Conservation (phyloP, 2,797 vertebrate species). For the Avahi laniger region DNA sequence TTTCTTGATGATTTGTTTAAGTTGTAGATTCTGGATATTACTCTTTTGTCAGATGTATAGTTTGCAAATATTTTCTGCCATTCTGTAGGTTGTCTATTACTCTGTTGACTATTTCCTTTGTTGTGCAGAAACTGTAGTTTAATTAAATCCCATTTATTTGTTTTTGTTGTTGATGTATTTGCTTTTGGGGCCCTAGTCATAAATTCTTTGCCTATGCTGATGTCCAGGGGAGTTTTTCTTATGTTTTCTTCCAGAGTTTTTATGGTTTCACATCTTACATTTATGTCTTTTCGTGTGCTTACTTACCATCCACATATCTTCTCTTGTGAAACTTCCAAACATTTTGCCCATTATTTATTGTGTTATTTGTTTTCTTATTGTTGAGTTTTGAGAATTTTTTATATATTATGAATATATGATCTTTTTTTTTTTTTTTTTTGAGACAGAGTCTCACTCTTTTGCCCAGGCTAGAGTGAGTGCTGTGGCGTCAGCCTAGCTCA, state of each 20-base stretch:
- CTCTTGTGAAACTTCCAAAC: neutral
- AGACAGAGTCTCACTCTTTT: too few species aligned
- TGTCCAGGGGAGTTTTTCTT: neutral
- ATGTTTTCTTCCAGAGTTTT: neutral
- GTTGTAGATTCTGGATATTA: neutral
- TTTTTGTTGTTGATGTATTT: neutral
- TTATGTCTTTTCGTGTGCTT: neutral
- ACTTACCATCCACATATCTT: neutral
- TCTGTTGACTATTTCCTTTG: neutral
- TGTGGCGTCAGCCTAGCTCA: too few species aligned
- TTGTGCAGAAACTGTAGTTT: neutral
- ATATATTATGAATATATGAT: neutral
- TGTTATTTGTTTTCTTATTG: neutral
- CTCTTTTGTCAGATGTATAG: neutral
- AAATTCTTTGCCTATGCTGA: neutral
- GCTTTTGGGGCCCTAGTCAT: neutral
- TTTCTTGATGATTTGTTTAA: neutral
- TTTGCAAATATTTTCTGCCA: neutral
- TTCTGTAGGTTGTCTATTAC: neutral
- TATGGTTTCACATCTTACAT: neutral
- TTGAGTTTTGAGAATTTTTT: neutral
- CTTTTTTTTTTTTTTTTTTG: too few species aligned
- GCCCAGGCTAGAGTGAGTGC: too few species aligned
- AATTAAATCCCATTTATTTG: neutral
- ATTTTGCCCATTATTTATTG: neutral